These are phyloP conservation scores for Drosophila tsacasi DNA, from an alignment of 1,140 invertebrate species.

Conservation along the genomic window DNA sequence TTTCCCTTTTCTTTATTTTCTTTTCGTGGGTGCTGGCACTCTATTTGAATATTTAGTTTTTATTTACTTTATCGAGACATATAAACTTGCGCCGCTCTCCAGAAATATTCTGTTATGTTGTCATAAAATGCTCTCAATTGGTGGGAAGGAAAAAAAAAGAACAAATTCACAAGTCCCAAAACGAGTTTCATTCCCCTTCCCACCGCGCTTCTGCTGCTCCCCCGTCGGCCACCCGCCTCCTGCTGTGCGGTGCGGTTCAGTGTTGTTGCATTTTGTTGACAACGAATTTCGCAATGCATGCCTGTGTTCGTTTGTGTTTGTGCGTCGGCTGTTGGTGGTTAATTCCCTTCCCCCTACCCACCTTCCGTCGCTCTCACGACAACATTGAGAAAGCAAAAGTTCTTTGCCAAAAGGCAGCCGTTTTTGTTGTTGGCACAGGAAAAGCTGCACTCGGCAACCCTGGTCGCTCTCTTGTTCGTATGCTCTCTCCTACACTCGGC, in stretches of 20 bases:
- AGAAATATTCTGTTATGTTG: conserved; percentile 23
- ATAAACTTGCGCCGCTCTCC: background rate
- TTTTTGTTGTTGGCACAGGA: conserved; percentile 35
- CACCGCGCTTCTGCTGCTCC: conserved; percentile 13
- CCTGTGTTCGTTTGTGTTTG: conserved; percentile 31
- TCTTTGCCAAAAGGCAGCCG: conserved; percentile 55
- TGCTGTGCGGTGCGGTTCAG: conserved; percentile 15
- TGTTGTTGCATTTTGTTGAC: conserved; percentile 46
- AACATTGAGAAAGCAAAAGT: conserved; percentile 75
- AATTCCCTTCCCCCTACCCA: conserved; percentile 39
- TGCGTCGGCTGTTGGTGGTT: conserved; percentile 60
- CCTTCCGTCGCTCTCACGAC: background rate
- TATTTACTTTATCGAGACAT: conserved; percentile 14
- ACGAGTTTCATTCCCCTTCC: conserved; percentile 59
- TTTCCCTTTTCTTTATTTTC: background rate
- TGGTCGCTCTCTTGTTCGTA: conserved; percentile 20
- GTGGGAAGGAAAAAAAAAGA: conserved; percentile 15
- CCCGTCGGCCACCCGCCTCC: conserved; percentile 24
- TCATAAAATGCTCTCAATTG: conserved; percentile 29
- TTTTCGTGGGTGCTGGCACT: background rate
- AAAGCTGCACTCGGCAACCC: conserved; percentile 52
- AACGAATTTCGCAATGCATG: conserved; percentile 75
- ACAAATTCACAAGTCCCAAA: conserved; percentile 63
- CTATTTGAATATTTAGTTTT: background rate
- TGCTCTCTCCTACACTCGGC: conserved; percentile 16